Evolutionary conservation across 2,113 vertebrate genomes (phyloP).

Genomic region (Ranitomeya variabilis): DNA sequence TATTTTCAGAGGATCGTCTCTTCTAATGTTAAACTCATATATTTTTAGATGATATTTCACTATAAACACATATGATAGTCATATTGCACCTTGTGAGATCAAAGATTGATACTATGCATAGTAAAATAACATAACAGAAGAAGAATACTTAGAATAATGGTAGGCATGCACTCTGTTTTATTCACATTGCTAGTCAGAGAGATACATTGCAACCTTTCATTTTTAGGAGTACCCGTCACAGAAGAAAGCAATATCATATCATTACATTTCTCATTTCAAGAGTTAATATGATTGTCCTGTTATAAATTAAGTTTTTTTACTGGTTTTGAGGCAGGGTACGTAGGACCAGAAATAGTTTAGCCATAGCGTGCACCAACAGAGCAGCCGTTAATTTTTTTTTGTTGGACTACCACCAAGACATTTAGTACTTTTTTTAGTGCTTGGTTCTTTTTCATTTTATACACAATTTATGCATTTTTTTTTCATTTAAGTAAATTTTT

Average conservation of each 20-base stretch:
- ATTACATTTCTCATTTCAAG: background rate
- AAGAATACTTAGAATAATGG: constrained; percentile 16
- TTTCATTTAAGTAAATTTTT: too few species aligned
- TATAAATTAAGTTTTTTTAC: too few species aligned
- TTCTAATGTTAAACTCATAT: constrained; percentile 12
- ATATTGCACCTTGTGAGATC: constrained; percentile 33
- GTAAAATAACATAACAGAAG: constrained; percentile 17
- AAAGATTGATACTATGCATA: constrained; percentile 25
- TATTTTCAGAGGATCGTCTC: constrained; percentile 17
- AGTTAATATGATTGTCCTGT: background rate
- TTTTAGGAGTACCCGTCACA: background rate
- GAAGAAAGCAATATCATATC: background rate
- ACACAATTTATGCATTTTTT: too few species aligned
- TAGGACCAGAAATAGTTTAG: too few species aligned
- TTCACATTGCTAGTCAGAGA: constrained; percentile 19
- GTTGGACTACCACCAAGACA: too few species aligned
- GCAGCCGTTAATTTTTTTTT: too few species aligned
- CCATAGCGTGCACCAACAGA: too few species aligned
- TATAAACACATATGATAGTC: constrained; percentile 21
- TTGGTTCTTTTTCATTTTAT: too few species aligned
- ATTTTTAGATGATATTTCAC: constrained; percentile 12
- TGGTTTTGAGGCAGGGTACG: too few species aligned
- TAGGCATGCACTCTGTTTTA: constrained; percentile 37
- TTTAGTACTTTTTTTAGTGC: too few species aligned
- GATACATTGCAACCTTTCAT: constrained; percentile 2